Conservation (phyloP, 2,888 invertebrate species). For the Drosophila diplacantha region DNA sequence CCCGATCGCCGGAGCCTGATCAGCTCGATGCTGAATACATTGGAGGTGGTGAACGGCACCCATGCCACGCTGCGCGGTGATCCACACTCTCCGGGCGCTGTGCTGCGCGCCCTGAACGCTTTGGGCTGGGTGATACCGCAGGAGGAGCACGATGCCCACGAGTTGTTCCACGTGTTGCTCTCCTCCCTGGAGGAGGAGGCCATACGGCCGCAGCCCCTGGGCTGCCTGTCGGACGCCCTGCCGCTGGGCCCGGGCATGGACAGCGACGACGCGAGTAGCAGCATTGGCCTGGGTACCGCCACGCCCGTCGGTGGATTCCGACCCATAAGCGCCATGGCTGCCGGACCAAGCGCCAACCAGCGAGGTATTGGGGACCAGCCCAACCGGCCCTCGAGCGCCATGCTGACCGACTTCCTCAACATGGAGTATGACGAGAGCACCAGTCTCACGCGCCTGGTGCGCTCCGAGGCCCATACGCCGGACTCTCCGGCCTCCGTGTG, state of each 20-base stretch:
- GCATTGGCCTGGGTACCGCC: conserved; percentile 24
- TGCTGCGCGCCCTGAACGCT: conserved; percentile 85
- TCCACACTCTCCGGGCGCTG: conserved; percentile 82
- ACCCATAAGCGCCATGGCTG: conserved; percentile 28
- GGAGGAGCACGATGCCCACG: conserved; percentile 96
- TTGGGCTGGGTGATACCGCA: conserved; percentile 93
- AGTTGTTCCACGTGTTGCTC: conserved; percentile 91
- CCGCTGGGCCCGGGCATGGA: conserved; percentile 40
- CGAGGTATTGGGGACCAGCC: conserved; percentile 62
- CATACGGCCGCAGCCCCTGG: conserved; percentile 77
- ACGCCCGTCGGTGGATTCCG: conserved; percentile 31
- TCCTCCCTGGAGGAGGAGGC: conserved; percentile 94
- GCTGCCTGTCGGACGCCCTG: conserved; percentile 87
- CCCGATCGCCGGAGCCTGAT: conserved; percentile 85
- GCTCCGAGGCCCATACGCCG: conserved; percentile 77
- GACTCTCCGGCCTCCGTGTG: conserved; percentile 78
- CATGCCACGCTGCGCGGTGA: conserved; percentile 82
- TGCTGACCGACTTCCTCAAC: conserved; percentile 77
- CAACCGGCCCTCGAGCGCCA: conserved; percentile 80
- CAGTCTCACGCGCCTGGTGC: conserved; percentile 75
- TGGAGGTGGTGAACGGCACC: conserved; percentile 83
- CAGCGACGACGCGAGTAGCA: conserved; percentile 24
- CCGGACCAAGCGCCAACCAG: conserved; percentile 26
- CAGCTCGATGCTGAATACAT: conserved; percentile 84
- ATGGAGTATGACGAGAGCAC: conserved; percentile 77